phyloP scores from a whole-genome alignment of 1,140 invertebrate genomes.

The Drosophila yakuba region DNA sequence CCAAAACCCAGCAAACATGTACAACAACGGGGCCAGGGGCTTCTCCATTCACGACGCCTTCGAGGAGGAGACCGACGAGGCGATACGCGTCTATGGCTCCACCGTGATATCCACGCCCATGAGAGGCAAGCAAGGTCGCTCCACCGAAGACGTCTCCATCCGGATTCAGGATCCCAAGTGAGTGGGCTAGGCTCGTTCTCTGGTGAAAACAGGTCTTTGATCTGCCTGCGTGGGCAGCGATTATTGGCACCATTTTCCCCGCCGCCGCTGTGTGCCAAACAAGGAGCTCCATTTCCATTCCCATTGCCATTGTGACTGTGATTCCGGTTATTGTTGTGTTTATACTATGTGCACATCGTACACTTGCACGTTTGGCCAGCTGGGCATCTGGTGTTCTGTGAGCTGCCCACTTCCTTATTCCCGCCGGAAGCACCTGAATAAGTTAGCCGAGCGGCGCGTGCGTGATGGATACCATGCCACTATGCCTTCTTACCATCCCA shows the following conservation, averaged over 20 bases:
- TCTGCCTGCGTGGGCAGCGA: constrained; percentile 40
- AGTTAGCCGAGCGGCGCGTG: constrained; percentile 61
- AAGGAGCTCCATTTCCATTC: constrained; percentile 28
- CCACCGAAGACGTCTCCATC: constrained; percentile 84
- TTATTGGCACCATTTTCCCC: constrained; percentile 46
- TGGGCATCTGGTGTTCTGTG: constrained; percentile 32
- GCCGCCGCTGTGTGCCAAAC: constrained; percentile 23
- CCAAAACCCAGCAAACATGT: constrained; percentile 54
- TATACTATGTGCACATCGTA: constrained; percentile 2
- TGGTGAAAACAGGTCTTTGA: constrained; percentile 34
- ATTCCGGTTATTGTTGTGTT: constrained; percentile 28
- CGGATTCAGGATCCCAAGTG: constrained; percentile 84
- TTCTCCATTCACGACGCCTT: constrained; percentile 94
- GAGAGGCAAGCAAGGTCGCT: constrained; percentile 84
- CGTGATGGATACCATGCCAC: constrained; percentile 44
- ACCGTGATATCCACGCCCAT: constrained; percentile 87
- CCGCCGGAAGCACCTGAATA: constrained; percentile 54
- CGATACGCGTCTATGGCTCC: constrained; percentile 90
- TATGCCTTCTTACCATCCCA: constrained; percentile 24
- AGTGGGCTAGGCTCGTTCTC: constrained; percentile 37
- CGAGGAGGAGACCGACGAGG: constrained; percentile 92
- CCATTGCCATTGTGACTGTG: constrained; percentile 2
- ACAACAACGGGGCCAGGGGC: constrained; percentile 75
- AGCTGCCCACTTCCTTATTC: constrained; percentile 29
- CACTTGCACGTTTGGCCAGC: constrained; percentile 16